Percentiles rank a stretch among this genome's conserved stretches.
phyloP scores from a whole-genome alignment of 2,888 invertebrate genomes.

The Aleiodes testaceus region DNA sequence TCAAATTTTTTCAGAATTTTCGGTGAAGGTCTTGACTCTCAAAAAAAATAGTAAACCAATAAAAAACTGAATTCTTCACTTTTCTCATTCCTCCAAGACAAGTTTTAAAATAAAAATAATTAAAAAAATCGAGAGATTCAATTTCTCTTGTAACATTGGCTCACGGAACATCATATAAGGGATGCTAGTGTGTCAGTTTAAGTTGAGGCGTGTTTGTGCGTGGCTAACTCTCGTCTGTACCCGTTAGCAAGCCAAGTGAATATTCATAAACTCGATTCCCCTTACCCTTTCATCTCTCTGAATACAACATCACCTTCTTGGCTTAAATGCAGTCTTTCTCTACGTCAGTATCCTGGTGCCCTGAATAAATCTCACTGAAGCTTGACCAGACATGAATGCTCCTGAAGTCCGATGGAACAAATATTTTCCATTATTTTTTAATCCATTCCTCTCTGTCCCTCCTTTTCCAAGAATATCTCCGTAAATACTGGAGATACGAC shows the following conservation, averaged over 20 bases:
- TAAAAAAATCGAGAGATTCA: slow-evolving; percentile 27
- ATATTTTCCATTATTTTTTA: slow-evolving; percentile 44
- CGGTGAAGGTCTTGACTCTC: neutral
- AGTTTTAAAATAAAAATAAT: neutral
- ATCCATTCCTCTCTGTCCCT: too few species aligned
- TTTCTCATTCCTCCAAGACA: slow-evolving; percentile 3
- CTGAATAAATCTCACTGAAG: slow-evolving; percentile 46
- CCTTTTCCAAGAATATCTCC: too few species aligned
- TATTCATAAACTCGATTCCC: slow-evolving; percentile 49
- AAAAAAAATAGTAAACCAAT: neutral
- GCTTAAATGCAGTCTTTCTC: slow-evolving; percentile 7
- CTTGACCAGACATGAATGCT: slow-evolving; percentile 46
- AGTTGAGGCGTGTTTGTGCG: slow-evolving; percentile 24
- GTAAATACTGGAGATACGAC: too few species aligned
- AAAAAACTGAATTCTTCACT: neutral
- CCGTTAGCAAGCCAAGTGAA: slow-evolving; percentile 48
- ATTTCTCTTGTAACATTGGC: slow-evolving; percentile 40
- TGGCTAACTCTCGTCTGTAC: slow-evolving; percentile 36
- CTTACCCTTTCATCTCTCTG: neutral
- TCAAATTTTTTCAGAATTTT: too few species aligned
- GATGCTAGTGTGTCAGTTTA: neutral
- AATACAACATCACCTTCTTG: neutral
- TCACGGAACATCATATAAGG: slow-evolving; percentile 37
- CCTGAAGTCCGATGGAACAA: slow-evolving; percentile 49
- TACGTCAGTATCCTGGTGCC: slow-evolving; percentile 39